phyloP scores from a whole-genome alignment of 1,140 invertebrate species.

The Chlorops oryzae region DNA sequence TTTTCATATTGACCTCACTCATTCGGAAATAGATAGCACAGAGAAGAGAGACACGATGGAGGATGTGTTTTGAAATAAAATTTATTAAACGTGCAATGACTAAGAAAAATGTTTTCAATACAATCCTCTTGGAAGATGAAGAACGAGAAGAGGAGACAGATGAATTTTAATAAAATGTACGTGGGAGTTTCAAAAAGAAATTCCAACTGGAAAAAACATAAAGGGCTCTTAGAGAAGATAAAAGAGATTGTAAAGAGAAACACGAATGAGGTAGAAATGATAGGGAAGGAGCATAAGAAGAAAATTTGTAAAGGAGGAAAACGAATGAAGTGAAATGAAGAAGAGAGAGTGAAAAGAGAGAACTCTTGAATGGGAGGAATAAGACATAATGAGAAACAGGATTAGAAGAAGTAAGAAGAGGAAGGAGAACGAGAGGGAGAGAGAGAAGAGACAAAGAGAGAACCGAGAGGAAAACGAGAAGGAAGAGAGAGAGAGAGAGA shows the following conservation, averaged over 20 bases:
- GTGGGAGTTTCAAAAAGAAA: too few species aligned
- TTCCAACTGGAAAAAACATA: too few species aligned
- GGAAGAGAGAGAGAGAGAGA: neutral
- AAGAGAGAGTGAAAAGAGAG: neutral
- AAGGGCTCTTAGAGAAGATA: neutral
- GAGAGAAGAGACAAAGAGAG: neutral
- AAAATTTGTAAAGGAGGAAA: too few species aligned
- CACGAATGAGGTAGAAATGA: neutral
- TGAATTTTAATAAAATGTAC: too few species aligned
- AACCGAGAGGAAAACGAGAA: neutral
- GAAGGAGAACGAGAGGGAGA: neutral
- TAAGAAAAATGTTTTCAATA: too few species aligned
- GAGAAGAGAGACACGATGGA: too few species aligned
- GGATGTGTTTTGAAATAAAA: too few species aligned
- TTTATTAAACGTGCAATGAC: too few species aligned
- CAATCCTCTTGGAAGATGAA: too few species aligned
- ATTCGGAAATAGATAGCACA: too few species aligned
- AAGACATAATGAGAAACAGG: neutral
- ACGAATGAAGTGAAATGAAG: neutral
- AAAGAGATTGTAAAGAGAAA: neutral
- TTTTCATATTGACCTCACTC: too few species aligned
- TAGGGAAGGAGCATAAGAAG: neutral
- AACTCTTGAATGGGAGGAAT: neutral
- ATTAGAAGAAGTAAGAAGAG: neutral
- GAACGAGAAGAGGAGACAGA: too few species aligned